Conservation (phyloP, 2,888 invertebrate species). For the Nemapogon koenigi region DNA sequence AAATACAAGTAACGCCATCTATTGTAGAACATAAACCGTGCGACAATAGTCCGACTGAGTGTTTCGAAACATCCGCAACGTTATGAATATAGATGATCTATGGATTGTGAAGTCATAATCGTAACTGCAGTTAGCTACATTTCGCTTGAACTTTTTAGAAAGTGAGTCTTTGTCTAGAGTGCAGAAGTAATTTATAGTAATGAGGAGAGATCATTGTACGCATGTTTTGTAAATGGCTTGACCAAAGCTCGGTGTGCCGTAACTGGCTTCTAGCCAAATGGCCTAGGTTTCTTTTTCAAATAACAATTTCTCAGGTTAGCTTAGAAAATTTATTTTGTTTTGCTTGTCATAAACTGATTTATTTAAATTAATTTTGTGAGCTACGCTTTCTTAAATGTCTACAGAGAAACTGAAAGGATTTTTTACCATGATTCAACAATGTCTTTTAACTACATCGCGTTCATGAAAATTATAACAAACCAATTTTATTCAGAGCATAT, state of each 20-base stretch:
- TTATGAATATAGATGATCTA: conserved; percentile 31
- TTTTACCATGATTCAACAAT: too few species aligned
- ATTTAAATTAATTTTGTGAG: too few species aligned
- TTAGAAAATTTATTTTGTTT: too few species aligned
- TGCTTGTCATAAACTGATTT: too few species aligned
- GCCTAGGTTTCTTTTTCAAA: conserved; percentile 5
- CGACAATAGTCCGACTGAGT: too few species aligned
- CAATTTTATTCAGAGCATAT: neutral
- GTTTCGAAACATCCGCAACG: conserved; percentile 38
- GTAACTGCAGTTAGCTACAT: conserved; percentile 33
- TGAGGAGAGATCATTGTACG: conserved; percentile 50
- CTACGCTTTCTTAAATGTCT: too few species aligned
- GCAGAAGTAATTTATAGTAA: conserved; percentile 46
- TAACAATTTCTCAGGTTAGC: neutral
- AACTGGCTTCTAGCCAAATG: conserved; percentile 11
- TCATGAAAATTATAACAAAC: neutral
- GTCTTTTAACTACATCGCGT: neutral
- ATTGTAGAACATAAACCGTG: too few species aligned
- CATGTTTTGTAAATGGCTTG: conserved; percentile 39
- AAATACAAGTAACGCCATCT: conserved; percentile 1
- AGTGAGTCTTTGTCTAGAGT: conserved; percentile 59
- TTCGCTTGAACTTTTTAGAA: conserved; percentile 51
- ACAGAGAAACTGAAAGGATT: too few species aligned
- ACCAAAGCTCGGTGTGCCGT: conserved; percentile 28
- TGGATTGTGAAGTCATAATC: conserved; percentile 23